These are phyloP conservation scores for Pseudomugil gertrudae DNA, from an alignment of 2,797 vertebrate species.

Conservation along the genomic window DNA sequence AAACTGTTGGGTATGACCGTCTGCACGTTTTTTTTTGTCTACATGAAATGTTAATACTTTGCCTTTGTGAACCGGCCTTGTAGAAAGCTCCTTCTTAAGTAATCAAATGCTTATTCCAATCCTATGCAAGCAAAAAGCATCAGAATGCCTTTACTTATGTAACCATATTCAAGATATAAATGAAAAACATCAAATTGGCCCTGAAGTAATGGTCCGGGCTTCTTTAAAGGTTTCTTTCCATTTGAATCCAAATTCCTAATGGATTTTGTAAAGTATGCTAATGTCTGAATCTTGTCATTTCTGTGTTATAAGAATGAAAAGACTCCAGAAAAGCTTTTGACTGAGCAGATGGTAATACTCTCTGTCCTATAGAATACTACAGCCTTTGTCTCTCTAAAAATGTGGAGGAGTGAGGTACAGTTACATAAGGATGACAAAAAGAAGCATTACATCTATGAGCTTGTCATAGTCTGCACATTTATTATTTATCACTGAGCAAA, in stretches of 20 bases:
- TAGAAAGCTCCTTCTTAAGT: no score
- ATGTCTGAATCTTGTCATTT: background rate
- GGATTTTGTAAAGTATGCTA: background rate
- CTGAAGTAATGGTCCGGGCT: background rate
- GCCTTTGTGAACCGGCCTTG: no score
- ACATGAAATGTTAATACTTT: no score
- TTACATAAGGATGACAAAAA: slow-evolving; percentile 70
- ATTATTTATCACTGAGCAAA: background rate
- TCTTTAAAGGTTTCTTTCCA: background rate
- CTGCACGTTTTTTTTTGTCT: background rate
- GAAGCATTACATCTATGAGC: slow-evolving; percentile 26
- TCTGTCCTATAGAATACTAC: slow-evolving; percentile 25
- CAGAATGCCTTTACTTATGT: no score
- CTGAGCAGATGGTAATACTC: slow-evolving; percentile 28
- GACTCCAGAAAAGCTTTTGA: slow-evolving; percentile 1
- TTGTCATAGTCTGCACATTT: slow-evolving; percentile 38
- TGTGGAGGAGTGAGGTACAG: slow-evolving; percentile 60
- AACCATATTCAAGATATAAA: background rate
- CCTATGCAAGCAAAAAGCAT: background rate
- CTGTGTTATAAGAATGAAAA: background rate
- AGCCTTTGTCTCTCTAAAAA: slow-evolving; percentile 39
- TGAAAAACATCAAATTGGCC: background rate
- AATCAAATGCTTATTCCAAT: background rate
- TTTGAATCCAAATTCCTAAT: background rate
- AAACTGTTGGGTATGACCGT: no score